Base-by-base conservation (phyloP, 2,888 invertebrate genomes). In the Antheraea yamamai region DNA sequence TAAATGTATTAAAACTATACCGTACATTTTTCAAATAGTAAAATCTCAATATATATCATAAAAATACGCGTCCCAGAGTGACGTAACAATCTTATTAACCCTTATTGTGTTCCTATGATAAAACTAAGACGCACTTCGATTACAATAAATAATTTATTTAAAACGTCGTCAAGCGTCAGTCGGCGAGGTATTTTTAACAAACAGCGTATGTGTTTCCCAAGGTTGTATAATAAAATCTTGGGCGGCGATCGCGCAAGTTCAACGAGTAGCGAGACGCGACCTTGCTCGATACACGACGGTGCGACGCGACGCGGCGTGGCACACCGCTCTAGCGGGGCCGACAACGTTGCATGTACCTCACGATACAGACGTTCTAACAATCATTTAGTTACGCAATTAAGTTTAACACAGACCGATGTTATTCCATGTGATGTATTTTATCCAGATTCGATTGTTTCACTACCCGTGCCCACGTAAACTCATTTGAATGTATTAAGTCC, bases 221-320 rank as follows among this genome's bases (percentile, higher is more conserved):
- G 64, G 64, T 66, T 66, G 64, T 66, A 66, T 66, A 66, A 26
- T 66, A 66, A 66, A 66, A 30, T 66, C 64, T 26, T 66, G 26
- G 18, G 4, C 64, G 26, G 26, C 64, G 16, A 66, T 66, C 64
- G 30, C 61, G n/a, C 64, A 30, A 66, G 64, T 66, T 30, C 64
- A 64, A 64, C 64, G 26, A 66, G 26, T 66, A 30, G 4, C 7
- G 64, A 16, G 16, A 12, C 23, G 12, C 16, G 64, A 66, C 64
- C 64, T 66, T 66, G 64, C 16, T 61, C 23, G 12, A 7, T 61
- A 61, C 23, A 23, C 61, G 55, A 12, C 61, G 23, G 10, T 3
- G 58, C 8, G 52, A 12, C 2, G 20, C 47, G 47, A 47, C 55
- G 20, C 55, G 55, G 18, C 52, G 18, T 6, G 18, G 52, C 4